Base-by-base conservation (phyloP, 2,797 vertebrate species). In the Pseudomugil gertrudae region DNA sequence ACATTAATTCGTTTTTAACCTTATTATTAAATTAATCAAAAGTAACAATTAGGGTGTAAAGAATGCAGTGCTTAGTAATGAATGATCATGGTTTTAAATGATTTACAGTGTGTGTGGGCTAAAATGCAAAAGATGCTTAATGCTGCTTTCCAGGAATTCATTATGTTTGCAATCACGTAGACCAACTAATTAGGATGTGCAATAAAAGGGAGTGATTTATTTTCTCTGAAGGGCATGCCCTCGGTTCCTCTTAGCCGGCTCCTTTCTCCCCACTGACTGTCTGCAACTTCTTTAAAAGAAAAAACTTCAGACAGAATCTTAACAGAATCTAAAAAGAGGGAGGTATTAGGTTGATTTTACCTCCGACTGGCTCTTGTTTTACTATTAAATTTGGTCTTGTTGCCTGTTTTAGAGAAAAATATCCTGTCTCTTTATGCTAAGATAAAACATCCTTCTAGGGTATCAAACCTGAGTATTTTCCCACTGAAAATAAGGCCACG, bases 191-290 rank as follows among this genome's bases (percentile, higher is more conserved):
- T 51, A 51, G 24, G 13, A 55, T 33, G n/a, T 23, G 17, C 19
- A 35, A 27, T 51, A 51, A 51, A 27, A 17, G 23, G 5, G 45
- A 17, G 14, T 14, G 27, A 51, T 51, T 51, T 2, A 51, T 27
- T 51, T 51, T 51, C 48, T 51, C 48, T 51, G 48, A 51, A 15
- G 48, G 48, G 48, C 48, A 15, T 51, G 48, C 48, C 24, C 48
- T 51, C 14, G 6, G 24, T 27, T 24, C 14, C 26, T 14, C 48
- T 51, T 51, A 51, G 15, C 5, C 27, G 48, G 48, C 48, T 51
- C 2, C 19, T 26, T 27, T 51, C 17, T 4, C 48, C 23, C 48
- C 14, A 26, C 23, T 50, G 48, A 24, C 48, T 7, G 14, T 15
- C 48, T 51, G 27, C 14, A 51, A 27, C 13, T 51, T 27, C 14